A percentile compares a stretch with the other conserved stretches of the same genome.
Evolutionary conservation across 2,797 vertebrate species (phyloP).

Genomic region (Sarcoramphus papa): DNA sequence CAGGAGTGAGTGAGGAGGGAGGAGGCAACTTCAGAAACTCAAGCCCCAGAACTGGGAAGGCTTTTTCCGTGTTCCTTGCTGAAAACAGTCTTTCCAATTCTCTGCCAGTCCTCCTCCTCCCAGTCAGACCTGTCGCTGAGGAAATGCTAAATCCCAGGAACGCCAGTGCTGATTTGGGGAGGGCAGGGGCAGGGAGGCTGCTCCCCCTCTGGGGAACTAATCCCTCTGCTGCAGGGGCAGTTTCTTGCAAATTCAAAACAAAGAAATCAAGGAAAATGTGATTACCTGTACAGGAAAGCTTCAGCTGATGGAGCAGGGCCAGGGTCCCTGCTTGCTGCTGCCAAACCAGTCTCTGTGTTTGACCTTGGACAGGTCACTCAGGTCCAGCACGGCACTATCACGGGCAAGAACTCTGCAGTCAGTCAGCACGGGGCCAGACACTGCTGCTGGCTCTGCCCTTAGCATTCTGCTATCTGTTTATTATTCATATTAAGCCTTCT

Average conservation of each 20-base stretch:
- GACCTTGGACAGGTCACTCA: background rate
- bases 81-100: background rate
- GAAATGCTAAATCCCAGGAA: background rate
- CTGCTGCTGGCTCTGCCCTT: background rate
- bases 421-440: background rate
- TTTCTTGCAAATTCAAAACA: background rate
- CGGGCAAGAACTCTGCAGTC: background rate
- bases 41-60: background rate
- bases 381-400: background rate
- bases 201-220: background rate
- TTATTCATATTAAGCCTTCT: background rate
- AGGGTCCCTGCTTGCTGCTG: background rate
- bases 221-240: background rate
- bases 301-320: background rate
- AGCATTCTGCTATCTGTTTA: background rate
- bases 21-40: background rate
- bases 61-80: background rate
- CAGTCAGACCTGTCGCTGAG: background rate
- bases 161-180: rapidly evolving
- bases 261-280: background rate
- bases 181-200: background rate
- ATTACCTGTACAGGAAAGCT: background rate
- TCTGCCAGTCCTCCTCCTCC: background rate
- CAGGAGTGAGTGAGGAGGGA: background rate
- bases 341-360: background rate